These are phyloP conservation scores for Leucophenga montana DNA, from an alignment of 2,888 invertebrate genomes.

Conservation along the genomic window DNA sequence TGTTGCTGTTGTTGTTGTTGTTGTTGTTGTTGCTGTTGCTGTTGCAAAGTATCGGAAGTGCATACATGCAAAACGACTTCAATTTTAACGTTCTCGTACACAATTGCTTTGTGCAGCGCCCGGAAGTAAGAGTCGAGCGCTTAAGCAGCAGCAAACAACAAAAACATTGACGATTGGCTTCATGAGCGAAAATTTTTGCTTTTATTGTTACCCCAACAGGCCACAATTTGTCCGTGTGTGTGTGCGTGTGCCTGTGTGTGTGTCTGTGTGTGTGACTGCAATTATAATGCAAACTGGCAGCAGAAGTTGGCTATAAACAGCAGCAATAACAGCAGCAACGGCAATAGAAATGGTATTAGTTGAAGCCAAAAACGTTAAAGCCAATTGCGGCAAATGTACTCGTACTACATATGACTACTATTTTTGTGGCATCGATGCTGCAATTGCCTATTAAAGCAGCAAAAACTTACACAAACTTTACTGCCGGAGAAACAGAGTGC, in stretches of 20 bases:
- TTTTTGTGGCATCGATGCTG: neutral
- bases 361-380: neutral
- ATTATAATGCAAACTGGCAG: neutral
- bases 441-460: conserved; percentile 20
- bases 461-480: too few species aligned
- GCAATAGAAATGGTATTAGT: neutral
- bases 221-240: neutral
- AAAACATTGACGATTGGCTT: conserved; percentile 39
- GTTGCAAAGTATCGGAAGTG: neutral
- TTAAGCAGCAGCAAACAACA: conserved; percentile 10
- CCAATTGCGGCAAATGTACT: neutral
- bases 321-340: neutral
- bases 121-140: neutral
- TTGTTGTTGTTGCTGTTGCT: too few species aligned
- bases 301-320: neutral
- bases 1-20: too few species aligned
- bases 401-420: too few species aligned
- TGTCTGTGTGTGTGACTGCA: neutral
- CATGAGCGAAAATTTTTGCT: neutral
- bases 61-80: conserved; percentile 30
- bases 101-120: neutral
- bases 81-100: conserved; percentile 45
- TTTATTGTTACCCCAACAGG: neutral
- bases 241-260: neutral
- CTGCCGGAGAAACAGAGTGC: too few species aligned